A percentile compares a stretch with the other conserved stretches of the same genome.
Conservation (phyloP, 2,797 vertebrate species). For the Kryptopterus vitreolus region DNA sequence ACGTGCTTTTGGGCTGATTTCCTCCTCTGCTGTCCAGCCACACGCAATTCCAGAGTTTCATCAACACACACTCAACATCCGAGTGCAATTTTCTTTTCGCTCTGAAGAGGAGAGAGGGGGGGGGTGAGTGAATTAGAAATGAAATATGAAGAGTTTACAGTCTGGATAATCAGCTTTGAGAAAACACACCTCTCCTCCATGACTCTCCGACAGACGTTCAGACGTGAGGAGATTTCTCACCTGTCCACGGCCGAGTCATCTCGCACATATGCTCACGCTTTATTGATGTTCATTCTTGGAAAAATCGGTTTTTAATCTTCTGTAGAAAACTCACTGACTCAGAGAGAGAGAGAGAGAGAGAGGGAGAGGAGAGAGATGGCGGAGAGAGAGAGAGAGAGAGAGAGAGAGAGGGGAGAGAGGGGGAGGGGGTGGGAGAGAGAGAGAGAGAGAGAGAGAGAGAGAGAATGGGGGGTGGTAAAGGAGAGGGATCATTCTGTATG, state of each 20-base stretch:
- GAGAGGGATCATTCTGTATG: conserved; percentile 57
- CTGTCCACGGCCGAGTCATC: conserved; percentile 42
- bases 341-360: conserved; percentile 29
- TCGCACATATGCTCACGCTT: conserved; percentile 17
- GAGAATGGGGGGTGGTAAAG: conserved; percentile 12
- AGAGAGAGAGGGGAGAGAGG: conserved; percentile 7
- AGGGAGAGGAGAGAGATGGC: conserved; percentile 7
- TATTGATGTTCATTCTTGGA: conserved; percentile 20
- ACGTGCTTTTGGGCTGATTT: conserved; percentile 14
- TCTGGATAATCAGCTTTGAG: conserved; percentile 39
- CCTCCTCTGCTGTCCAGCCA: conserved; percentile 1
- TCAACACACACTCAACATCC: neutral
- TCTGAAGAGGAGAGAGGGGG: conserved; percentile 6
- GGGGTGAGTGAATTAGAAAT: conserved; percentile 32
- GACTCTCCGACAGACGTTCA: conserved; percentile 21
- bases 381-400: conserved; percentile 2
- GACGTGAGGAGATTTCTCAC: conserved; percentile 37
- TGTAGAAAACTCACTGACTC: conserved; percentile 15
- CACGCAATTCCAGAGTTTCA: conserved; percentile 2
- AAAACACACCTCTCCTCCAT: conserved; percentile 25
- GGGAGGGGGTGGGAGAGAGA: conserved; percentile 8
- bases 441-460: neutral
- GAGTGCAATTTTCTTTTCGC: conserved; percentile 4
- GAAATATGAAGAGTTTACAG: conserved; percentile 23
- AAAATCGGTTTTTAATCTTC: conserved; percentile 32